Conservation (phyloP, 2,113 vertebrate species). For the Protobothrops flavoviridis region DNA sequence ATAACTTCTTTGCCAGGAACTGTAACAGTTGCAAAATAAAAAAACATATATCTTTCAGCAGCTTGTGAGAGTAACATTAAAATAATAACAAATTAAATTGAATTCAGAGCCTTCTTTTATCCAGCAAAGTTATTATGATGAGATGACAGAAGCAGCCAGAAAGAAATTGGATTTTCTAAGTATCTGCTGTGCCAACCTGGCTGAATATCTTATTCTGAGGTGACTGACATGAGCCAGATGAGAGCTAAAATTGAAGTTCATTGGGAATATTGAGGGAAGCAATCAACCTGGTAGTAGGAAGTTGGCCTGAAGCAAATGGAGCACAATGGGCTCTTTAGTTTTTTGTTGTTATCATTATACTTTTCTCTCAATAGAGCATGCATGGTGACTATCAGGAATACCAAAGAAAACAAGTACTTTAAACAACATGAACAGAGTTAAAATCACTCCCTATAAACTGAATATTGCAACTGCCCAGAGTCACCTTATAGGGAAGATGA, state of each 20-base stretch:
- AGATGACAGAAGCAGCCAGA: conserved; percentile 48
- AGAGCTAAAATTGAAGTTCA: neutral
- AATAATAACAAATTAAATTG: conserved; percentile 18
- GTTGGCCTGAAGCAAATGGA: neutral
- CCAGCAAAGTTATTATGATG: conserved; percentile 48
- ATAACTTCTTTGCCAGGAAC: conserved; percentile 38
- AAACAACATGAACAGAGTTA: neutral
- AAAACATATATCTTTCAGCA: conserved; percentile 48
- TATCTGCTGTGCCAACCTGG: conserved; percentile 49
- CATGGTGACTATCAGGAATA: neutral
- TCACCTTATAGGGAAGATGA: no score
- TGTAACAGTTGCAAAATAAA: conserved; percentile 52
- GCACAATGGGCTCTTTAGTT: neutral
- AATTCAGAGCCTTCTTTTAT: conserved; percentile 33
- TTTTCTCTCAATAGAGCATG: neutral
- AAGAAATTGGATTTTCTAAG: conserved; percentile 51
- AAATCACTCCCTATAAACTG: neutral
- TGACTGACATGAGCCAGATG: neutral
- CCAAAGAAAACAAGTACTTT: neutral
- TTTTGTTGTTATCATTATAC: neutral
- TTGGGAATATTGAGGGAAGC: neutral
- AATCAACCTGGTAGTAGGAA: neutral
- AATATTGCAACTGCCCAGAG: neutral
- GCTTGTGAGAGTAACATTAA: conserved; percentile 35
- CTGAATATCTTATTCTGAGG: conserved; percentile 42